Percentiles rank a stretch among this genome's conserved stretches.
These are phyloP conservation scores for Coptodon bakossiorum DNA, from an alignment of 2,113 vertebrate species.

Conservation along the genomic window DNA sequence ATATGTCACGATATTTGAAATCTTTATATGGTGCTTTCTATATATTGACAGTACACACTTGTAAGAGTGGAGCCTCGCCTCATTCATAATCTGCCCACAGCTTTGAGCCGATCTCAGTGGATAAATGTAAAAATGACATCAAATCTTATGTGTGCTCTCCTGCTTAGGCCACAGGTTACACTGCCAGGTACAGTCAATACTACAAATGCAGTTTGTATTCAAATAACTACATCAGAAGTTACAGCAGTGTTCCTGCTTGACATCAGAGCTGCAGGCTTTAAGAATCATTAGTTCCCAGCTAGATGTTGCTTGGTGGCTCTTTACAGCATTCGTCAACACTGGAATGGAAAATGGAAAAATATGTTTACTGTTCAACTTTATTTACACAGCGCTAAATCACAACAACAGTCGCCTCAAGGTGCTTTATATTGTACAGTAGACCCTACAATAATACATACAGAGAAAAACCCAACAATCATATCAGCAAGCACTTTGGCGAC, in stretches of 20 bases:
- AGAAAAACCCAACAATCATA: neutral
- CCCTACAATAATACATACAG: neutral
- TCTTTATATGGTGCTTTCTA: neutral
- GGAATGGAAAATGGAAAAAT: neutral
- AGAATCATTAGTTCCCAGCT: neutral
- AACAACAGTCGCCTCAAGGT: rapidly evolving
- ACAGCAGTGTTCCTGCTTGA: neutral
- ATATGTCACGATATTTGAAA: neutral
- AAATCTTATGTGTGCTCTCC: neutral
- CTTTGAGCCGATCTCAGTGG: neutral
- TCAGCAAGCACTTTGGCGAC: neutral
- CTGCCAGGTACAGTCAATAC: neutral
- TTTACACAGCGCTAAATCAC: neutral
- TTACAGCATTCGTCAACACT: neutral
- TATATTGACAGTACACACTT: neutral
- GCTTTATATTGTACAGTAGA: rapidly evolving
- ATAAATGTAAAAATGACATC: neutral
- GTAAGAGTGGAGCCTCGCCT: neutral
- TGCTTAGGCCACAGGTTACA: neutral
- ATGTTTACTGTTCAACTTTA: neutral
- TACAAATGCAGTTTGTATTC: neutral
- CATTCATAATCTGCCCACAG: neutral
- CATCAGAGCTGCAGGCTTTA: neutral
- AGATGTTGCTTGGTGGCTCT: neutral
- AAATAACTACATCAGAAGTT: neutral